Evolutionary conservation across 2,797 vertebrate genomes (phyloP).

Genomic region (Lacerta bilineata): DNA sequence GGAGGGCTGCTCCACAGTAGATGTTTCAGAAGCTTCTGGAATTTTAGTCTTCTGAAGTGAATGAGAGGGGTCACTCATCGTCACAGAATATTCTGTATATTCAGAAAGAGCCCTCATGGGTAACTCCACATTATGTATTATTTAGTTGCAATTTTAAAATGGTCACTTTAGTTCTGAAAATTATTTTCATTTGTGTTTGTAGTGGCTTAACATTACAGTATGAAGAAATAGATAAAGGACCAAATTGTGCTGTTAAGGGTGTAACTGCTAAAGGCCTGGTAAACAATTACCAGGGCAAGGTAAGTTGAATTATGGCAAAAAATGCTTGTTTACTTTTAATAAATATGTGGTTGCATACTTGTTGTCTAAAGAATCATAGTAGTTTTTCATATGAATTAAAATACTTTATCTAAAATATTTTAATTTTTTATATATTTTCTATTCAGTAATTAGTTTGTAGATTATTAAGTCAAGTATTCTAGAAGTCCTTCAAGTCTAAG

Average conservation of each 20-base stretch:
- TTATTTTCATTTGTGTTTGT: constrained; percentile 50
- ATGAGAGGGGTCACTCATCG: neutral
- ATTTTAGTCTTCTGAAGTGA: neutral
- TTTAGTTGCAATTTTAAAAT: constrained; percentile 4
- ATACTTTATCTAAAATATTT: too few species aligned
- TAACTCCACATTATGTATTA: constrained; percentile 1
- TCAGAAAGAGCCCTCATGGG: neutral
- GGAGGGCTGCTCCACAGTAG: too few species aligned
- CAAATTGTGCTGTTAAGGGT: constrained; percentile 80
- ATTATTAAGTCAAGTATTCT: neutral
- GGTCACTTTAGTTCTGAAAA: constrained; percentile 17
- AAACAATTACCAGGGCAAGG: constrained; percentile 85
- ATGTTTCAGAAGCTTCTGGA: too few species aligned
- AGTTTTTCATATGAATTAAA: neutral
- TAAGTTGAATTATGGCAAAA: constrained; percentile 66
- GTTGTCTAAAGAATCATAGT: neutral
- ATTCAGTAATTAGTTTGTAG: neutral
- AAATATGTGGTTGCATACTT: neutral
- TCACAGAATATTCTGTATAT: neutral
- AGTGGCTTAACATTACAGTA: constrained; percentile 86
- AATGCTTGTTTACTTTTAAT: neutral
- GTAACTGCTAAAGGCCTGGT: constrained; percentile 85
- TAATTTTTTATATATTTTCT: too few species aligned
- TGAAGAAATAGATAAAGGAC: constrained; percentile 74
- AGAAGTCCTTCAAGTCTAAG: neutral